Evolutionary conservation across 2,113 vertebrate genomes (phyloP).

Genomic region (Rallus limicola): DNA sequence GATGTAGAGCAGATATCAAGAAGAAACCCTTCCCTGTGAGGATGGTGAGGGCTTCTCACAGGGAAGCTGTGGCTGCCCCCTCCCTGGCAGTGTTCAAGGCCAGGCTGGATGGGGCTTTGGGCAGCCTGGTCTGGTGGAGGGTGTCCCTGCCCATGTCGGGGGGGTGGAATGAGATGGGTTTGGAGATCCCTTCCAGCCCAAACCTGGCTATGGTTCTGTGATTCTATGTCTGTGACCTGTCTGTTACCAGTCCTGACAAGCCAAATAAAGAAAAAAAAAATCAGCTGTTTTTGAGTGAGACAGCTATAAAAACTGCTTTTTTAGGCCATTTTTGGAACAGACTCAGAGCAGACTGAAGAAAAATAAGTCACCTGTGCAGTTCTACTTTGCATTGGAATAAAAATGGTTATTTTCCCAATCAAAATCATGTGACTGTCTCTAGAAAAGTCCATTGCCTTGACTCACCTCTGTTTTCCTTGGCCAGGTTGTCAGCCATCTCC

Average conservation of each 20-base stretch:
- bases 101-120: too few relatives aligned
- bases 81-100: too few relatives aligned
- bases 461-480: conserved; percentile 94
- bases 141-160: too few relatives aligned
- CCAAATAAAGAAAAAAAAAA: neutral
- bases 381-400: neutral
- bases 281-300: neutral
- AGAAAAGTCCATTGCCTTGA: neutral
- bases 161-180: too few relatives aligned
- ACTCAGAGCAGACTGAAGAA: neutral
- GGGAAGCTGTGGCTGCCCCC: too few relatives aligned
- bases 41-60: too few relatives aligned
- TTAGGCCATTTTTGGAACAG: neutral
- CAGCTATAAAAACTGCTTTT: neutral
- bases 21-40: too few relatives aligned
- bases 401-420: neutral
- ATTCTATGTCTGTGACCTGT: neutral
- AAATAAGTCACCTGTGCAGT: neutral
- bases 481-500: conserved; percentile 96
- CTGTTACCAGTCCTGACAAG: neutral
- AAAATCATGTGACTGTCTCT: neutral
- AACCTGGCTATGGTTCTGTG: too few relatives aligned
- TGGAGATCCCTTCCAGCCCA: too few relatives aligned
- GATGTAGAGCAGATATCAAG: too few relatives aligned
- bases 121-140: too few relatives aligned